Evolutionary conservation across 2,113 vertebrate species (phyloP), one percentile per base, ranked within the genome.

Genomic region (Camelus dromedarius): DNA sequence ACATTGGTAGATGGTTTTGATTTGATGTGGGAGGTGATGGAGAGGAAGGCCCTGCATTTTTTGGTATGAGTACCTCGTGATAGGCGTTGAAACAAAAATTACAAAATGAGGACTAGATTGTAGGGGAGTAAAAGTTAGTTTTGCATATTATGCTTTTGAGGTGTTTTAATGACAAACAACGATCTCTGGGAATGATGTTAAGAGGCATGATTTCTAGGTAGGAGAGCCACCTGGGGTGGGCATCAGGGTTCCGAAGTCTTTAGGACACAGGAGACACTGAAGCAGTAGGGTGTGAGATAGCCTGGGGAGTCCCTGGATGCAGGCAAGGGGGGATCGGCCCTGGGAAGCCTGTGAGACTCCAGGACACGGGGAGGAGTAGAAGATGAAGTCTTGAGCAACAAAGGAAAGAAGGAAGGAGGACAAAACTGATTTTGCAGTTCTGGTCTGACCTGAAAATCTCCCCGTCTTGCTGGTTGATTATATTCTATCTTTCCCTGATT

Each of bases 1-100:
- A 69, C 42, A 28, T 11, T 1, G 0, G 12, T 8, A 1, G n/a
- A 15, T 19, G 46, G 4, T 38, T 70, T 42, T 62, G 18, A 64
- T 56, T 86, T 42, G 10, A 46, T 32, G 3, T 32, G 20, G 26
- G 28, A 84, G 10, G 3, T n/a, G 13, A 56, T 4, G 9, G n/a
- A 58, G 2, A 8, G 4, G 12, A 32, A n/a, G 10, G 3, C 9
- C 50, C 56, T 38, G 35, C 46, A 52, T 30, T n/a, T 80, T 80
- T 19, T 85, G 3, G 5, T 77, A 38, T 54, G 5, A 32, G 13
- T 18, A 26, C 13, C 38, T 46, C 1, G 0, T 2, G 1, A 0
- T 50, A n/a, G 32, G 66, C 28, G 84, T 38, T 79, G 28, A 89
- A 84, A 69, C 24, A 35, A 30, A 42, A 54, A 48, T 13, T 46